Percentiles rank a stretch among this genome's conserved stretches.
Evolutionary conservation across 2,797 vertebrate species (phyloP).

Genomic region (Pelobates cultripes): DNA sequence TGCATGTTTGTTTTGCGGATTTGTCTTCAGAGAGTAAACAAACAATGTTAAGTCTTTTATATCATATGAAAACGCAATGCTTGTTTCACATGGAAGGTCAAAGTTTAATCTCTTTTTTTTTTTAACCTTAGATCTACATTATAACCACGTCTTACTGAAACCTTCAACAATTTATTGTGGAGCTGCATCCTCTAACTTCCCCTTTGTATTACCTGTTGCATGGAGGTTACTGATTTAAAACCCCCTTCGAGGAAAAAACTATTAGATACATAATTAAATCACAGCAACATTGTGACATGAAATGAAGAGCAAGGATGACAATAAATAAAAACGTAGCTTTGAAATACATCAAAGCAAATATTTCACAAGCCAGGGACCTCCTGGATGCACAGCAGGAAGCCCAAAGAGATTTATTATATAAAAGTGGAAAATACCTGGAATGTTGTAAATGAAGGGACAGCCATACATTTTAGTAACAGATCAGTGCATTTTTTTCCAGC

Average conservation of each 20-base stretch:
- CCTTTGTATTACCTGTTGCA: background rate
- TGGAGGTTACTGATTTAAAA: constrained; percentile 5
- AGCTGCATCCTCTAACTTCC: background rate
- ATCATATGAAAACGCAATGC: background rate
- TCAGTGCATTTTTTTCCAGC: constrained; percentile 13
- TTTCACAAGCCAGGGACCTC: constrained; percentile 14
- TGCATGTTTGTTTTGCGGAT: no score
- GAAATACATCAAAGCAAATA: constrained; percentile 29
- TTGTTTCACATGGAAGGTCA: background rate
- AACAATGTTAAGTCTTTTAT: no score
- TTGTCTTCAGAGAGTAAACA: no score
- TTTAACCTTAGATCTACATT: background rate
- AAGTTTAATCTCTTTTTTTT: background rate
- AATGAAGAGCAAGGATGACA: background rate
- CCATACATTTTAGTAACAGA: no score
- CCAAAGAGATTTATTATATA: constrained; percentile 18
- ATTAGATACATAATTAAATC: background rate
- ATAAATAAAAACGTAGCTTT: constrained; percentile 22
- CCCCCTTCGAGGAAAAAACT: background rate
- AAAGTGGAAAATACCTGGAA: constrained; percentile 4
- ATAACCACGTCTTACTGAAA: background rate
- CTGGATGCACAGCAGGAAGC: constrained; percentile 32
- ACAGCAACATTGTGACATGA: background rate
- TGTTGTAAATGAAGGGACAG: no score
- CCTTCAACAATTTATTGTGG: background rate